Conservation (phyloP, 1,140 invertebrate species). For the Triops cancriformis region DNA sequence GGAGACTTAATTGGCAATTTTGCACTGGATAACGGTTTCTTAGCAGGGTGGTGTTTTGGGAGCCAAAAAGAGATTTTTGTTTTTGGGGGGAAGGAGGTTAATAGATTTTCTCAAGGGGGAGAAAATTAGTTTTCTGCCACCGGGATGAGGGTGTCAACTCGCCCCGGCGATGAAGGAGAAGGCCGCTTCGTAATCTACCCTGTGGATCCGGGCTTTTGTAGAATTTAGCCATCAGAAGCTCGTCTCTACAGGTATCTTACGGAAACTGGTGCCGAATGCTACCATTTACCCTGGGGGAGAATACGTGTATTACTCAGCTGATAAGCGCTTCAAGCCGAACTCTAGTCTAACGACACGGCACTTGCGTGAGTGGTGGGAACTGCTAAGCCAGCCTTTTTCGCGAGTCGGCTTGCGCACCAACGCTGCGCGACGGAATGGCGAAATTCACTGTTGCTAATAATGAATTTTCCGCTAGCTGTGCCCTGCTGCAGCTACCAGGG, state of each 20-base stretch:
- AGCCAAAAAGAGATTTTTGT: neutral
- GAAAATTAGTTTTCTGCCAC: neutral
- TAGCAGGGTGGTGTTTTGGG: neutral
- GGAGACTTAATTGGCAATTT: conserved; percentile 10
- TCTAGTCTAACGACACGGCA: no score
- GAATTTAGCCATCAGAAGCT: conserved; percentile 82
- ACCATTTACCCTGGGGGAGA: neutral
- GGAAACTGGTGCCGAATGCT: conserved; percentile 48
- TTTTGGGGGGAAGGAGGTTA: neutral
- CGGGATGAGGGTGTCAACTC: no score
- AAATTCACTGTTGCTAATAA: no score
- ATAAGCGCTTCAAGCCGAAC: no score
- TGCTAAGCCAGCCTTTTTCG: no score
- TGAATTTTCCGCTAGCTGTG: no score
- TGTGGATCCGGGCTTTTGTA: conserved; percentile 99
- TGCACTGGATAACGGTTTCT: conserved; percentile 9
- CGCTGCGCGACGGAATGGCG: no score
- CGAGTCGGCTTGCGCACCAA: no score
- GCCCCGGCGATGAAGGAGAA: neutral
- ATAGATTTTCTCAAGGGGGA: neutral
- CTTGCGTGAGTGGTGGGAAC: no score
- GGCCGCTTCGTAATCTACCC: conserved; percentile 93
- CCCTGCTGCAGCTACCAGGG: no score
- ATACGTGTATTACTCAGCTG: no score
- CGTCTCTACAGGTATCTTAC: conserved; percentile 99